phyloP scores from a whole-genome alignment of 2,888 invertebrate species.

The Branchipolynoe longqiensis region DNA sequence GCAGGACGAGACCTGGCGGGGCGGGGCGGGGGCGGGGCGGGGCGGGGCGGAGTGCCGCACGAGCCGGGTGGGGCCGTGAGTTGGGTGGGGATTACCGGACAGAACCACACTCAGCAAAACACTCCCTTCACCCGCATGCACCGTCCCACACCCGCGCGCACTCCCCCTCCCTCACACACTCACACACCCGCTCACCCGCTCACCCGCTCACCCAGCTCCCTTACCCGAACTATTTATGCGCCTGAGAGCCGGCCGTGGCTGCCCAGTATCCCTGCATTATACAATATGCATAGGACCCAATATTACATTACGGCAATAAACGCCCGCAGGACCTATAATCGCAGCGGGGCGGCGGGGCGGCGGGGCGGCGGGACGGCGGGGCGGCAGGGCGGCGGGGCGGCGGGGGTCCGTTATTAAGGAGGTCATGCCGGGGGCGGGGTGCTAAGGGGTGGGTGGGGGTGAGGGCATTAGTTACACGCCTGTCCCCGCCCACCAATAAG shows the following conservation, averaged over 20 bases:
- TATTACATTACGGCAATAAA: slow-evolving; percentile 45
- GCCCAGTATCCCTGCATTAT: slow-evolving; percentile 20
- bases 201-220: not conserved
- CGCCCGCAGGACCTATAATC: not conserved
- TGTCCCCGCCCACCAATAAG: slow-evolving; percentile 21
- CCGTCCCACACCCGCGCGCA: not conserved
- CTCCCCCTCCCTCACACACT: not conserved
- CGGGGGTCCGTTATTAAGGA: not conserved
- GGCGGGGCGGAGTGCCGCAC: too few relatives aligned
- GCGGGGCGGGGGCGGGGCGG: too few relatives aligned
- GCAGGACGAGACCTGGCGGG: too few relatives aligned
- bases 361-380: not conserved
- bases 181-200: not conserved
- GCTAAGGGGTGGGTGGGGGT: slow-evolving; percentile 4
- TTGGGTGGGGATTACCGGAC: too few relatives aligned
- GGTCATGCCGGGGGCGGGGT: not conserved
- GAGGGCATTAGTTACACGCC: slow-evolving; percentile 30
- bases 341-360: not conserved
- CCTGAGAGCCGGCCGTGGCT: not conserved
- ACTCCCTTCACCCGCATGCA: too few relatives aligned
- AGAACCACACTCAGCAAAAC: too few relatives aligned
- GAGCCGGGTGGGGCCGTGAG: too few relatives aligned
- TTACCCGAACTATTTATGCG: not conserved
- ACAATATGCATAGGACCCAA: slow-evolving; percentile 38
- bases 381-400: not conserved